Conservation (phyloP, 2,797 vertebrate genomes). For the Philypnodon macrostomus region DNA sequence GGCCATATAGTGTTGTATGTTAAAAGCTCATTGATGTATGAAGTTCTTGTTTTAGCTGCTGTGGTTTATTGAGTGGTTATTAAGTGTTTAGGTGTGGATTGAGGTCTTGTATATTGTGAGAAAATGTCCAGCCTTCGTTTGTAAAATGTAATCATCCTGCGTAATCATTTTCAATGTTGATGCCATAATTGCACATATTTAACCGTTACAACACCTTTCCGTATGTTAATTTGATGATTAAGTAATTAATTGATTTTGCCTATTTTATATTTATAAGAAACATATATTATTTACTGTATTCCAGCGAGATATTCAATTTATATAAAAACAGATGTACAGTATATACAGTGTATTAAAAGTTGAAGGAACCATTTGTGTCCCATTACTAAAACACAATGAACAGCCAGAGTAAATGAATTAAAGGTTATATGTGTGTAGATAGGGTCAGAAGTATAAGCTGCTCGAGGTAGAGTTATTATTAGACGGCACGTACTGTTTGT, state of each 20-base stretch:
- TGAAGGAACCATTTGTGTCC: no score
- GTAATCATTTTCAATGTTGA: background rate
- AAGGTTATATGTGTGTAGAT: background rate
- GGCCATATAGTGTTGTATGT: conserved; percentile 11
- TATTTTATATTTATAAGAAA: conserved; percentile 47
- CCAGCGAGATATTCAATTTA: conserved; percentile 25
- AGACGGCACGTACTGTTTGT: background rate
- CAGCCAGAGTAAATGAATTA: background rate
- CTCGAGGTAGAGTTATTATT: background rate
- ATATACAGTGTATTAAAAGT: background rate
- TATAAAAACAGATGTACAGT: conserved; percentile 10
- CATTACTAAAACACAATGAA: no score
- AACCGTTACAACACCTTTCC: conserved; percentile 48
- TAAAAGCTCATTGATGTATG: conserved; percentile 8
- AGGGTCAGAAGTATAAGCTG: background rate
- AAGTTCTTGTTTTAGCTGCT: conserved; percentile 24
- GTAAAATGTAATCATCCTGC: background rate
- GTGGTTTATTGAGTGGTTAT: conserved; percentile 24
- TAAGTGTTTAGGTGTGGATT: background rate
- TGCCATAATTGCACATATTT: conserved; percentile 23
- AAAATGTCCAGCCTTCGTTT: background rate
- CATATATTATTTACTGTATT: conserved; percentile 13
- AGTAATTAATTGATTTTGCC: conserved; percentile 4
- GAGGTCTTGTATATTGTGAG: conserved; percentile 1
- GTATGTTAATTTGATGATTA: conserved; percentile 12